These are phyloP conservation scores for Sphaerophoria taeniata DNA, from an alignment of 2,888 invertebrate genomes.

Conservation along the genomic window DNA sequence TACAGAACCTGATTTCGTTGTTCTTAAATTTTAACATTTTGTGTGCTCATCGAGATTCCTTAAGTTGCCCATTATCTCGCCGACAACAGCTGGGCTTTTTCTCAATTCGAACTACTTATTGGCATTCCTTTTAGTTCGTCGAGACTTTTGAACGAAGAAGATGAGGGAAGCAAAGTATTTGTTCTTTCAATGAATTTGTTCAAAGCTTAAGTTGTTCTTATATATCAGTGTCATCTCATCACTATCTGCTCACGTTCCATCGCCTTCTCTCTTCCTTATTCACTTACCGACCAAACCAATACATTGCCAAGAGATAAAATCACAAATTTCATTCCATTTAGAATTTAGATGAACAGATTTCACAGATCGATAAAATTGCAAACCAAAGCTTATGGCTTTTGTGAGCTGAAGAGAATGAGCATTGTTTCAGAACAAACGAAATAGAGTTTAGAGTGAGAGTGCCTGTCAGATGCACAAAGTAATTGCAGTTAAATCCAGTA, in stretches of 20 bases:
- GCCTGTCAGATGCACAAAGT: conserved; percentile 46
- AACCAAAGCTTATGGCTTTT: conserved; percentile 46
- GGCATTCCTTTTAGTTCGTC: conserved; percentile 28
- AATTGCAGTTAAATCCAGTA: too few species aligned
- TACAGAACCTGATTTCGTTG: too few species aligned
- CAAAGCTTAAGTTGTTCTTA: conserved; percentile 1
- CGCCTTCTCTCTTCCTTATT: conserved; percentile 21
- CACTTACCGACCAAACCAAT: conserved; percentile 48
- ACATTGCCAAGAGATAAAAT: conserved; percentile 34
- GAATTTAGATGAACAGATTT: conserved; percentile 45
- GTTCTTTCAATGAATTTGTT: conserved; percentile 26
- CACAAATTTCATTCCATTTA: conserved; percentile 50
- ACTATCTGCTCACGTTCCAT: conserved; percentile 36
- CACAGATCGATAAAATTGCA: conserved; percentile 45
- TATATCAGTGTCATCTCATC: conserved; percentile 17
- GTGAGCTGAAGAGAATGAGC: conserved; percentile 26
- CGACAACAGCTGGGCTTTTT: conserved; percentile 30
- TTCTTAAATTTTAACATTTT: conserved; percentile 14
- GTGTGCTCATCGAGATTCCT: conserved; percentile 10
- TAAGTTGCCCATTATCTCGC: conserved; percentile 40
- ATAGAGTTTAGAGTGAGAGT: too few species aligned
- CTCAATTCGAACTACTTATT: conserved; percentile 28
- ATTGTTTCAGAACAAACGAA: conserved; percentile 27
- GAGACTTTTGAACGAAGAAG: too few species aligned
- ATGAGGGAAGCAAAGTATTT: not conserved